Evolutionary conservation across 2,888 invertebrate species (phyloP), one percentile per base, ranked within the genome.

Genomic region (Agrotis segetum): DNA sequence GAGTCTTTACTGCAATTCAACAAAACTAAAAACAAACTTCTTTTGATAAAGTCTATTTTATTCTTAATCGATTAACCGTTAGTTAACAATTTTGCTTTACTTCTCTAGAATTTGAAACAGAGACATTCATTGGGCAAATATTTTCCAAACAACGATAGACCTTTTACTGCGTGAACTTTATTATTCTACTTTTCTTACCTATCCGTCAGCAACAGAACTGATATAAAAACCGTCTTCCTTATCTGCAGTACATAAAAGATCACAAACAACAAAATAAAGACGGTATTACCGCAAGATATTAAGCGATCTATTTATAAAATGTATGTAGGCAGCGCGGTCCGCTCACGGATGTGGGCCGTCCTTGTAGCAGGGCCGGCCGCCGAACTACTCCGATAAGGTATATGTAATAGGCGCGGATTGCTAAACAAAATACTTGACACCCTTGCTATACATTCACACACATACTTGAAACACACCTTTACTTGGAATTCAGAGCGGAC

Each of bases 341-440:
- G 59, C 66, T 87, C 87, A 84, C 87, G 87, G 87, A 87, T 87
- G 81, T 87, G 68, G 79, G 6, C 52, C 83, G 87, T 87, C 87
- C 87, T 87, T 88, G 88, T 68, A 16, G 78, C 76, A 85, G 87
- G 87, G 85, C 79, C 74, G 75, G 82, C 77, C 71, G 73, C 75
- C 79, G 80, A 79, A 76, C 73, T 73, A 50, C 50, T 50, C 24
- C 71, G 74, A 71, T 74, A 71, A 68, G 53, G 60, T 80, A 60
- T 56, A 55, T 67, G 74, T 77, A 80, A 77, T 81, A 82, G 78
- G 67, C 72, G 64, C 82, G 64, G 71, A 81, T 77, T 81, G 81
- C 71, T 71, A 63, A 71, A 77, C 77, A 69, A 81, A 74, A 77
- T 77, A 75, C 81, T 80, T 77, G 77, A 65, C 62, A 70, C 81